A percentile compares a stretch with the other conserved stretches of the same genome.
These are phyloP conservation scores for Amphiprion clarkii DNA, from an alignment of 2,797 vertebrate genomes.

Conservation along the genomic window DNA sequence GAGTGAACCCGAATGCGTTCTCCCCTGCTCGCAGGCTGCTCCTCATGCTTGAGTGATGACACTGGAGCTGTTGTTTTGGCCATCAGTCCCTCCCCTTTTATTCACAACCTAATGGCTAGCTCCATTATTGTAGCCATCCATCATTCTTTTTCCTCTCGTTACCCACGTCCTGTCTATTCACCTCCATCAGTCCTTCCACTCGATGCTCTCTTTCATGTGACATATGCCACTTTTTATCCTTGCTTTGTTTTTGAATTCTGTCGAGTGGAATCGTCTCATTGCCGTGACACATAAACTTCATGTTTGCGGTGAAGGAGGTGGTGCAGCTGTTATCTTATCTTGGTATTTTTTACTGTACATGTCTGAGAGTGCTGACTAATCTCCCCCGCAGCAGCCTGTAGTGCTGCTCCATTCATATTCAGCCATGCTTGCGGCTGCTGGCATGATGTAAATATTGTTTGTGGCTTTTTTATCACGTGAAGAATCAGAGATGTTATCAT, in stretches of 20 bases:
- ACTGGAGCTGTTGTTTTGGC: conserved; percentile 53
- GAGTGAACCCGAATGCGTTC: conserved; percentile 38
- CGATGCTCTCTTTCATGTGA: conserved; percentile 9
- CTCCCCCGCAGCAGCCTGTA: not conserved
- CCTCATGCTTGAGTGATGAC: conserved; percentile 66
- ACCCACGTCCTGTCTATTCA: conserved; percentile 26
- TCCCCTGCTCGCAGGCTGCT: conserved; percentile 59
- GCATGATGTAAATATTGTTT: not conserved
- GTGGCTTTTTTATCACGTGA: too few species aligned
- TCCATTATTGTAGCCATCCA: conserved; percentile 62
- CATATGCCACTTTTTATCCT: not conserved
- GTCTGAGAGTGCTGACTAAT: not conserved
- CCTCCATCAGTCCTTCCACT: not conserved
- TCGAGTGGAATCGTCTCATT: not conserved
- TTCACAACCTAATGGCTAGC: conserved; percentile 57
- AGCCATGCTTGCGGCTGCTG: not conserved
- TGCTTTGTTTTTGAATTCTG: not conserved
- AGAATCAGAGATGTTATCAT: too few species aligned
- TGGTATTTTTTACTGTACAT: not conserved
- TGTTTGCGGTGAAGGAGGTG: not conserved
- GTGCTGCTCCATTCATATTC: conserved; percentile 7
- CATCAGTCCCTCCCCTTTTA: conserved; percentile 38
- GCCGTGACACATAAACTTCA: too few species aligned
- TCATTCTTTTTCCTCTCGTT: conserved; percentile 32
- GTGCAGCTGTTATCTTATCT: not conserved